Evolutionary conservation across 1,140 invertebrate species (phyloP).

Genomic region (Littorina saxatilis): DNA sequence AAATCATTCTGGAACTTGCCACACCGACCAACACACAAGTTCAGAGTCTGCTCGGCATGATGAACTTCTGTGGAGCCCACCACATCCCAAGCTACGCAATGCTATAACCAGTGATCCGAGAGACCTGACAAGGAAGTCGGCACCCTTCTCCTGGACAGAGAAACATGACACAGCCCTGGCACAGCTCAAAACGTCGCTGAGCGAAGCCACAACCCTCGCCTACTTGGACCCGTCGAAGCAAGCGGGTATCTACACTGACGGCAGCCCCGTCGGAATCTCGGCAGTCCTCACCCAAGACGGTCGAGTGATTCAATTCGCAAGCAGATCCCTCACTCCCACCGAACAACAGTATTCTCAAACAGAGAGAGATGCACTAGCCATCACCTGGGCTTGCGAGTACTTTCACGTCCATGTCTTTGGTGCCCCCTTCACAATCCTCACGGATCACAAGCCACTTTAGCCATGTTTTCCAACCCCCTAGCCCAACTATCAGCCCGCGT

Average conservation of each 20-base stretch:
- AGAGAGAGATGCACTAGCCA: constrained; percentile 74
- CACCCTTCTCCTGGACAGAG: constrained; percentile 37
- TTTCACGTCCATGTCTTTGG: constrained; percentile 75
- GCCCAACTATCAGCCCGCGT: constrained; percentile 43
- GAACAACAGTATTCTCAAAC: constrained; percentile 71
- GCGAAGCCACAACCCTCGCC: constrained; percentile 45
- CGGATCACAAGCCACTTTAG: constrained; percentile 71
- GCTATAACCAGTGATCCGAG: constrained; percentile 40
- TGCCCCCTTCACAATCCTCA: constrained; percentile 66
- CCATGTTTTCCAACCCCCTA: constrained; percentile 53
- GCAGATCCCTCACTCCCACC: constrained; percentile 46
- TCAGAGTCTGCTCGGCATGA: constrained; percentile 55
- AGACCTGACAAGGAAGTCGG: constrained; percentile 36
- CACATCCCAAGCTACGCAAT: constrained; percentile 42
- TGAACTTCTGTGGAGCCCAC: constrained; percentile 44
- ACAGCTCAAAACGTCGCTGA: constrained; percentile 36
- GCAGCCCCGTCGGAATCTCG: constrained; percentile 48
- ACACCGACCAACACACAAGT: constrained; percentile 40
- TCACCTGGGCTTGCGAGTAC: constrained; percentile 73
- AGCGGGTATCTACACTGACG: constrained; percentile 45
- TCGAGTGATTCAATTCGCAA: too few relatives aligned
- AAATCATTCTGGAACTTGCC: constrained; percentile 29
- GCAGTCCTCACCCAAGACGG: constrained; percentile 44
- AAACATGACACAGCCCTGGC: constrained; percentile 41
- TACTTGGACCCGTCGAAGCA: constrained; percentile 49